Evolutionary conservation across 2,888 invertebrate genomes (phyloP), one percentile per base, ranked within the genome.

Genomic region (Choristoneura rosaceana): DNA sequence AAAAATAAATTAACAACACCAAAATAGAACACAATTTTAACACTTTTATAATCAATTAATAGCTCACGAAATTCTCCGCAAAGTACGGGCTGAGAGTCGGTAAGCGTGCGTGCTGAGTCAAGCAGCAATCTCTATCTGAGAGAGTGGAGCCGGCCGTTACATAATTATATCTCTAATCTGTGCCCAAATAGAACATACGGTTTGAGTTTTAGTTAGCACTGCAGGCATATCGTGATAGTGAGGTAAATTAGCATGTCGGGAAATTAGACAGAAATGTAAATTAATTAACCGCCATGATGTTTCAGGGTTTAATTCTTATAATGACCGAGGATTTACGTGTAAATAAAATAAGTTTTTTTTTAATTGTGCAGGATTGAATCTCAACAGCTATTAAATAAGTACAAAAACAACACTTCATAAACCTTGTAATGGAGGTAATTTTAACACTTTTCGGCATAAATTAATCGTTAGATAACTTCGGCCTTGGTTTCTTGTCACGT

Each of bases 131-230:
- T 82, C 82, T 83, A 84, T 74, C 66, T 74, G 70, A 74, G 74
- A 74, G 74, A 84, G 82, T 83, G 81, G 80, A 81, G 80, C 81
- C 73, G 81, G 79, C 78, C 78, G 85, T 91, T 90, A 90, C 87
- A 90, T 91, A 90, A 90, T 87, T 85, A 82, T 86, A 64, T 73
- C 62, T 71, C 47, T 71, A 71, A 75, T 75, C 75, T 75, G 55
- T 75, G 59, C 67, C 70, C 75, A 75, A 73, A 71, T 59, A 74
- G 74, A 75, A 61, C 64, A 60, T 55, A 62, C 74, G 69, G 64
- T 69, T 74, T 71, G 65, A 43, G 66, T 66, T 71, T 60, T 66
- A 71, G 66, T 71, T 55, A 52, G 43, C 70, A 61, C 59, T 58
- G 38, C 43, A 66, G 61, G n/a, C n/a, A 63, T 38, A 38, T n/a